These are phyloP conservation scores for Phalacrocorax pelagicus DNA, from an alignment of 2,113 vertebrate genomes.

Conservation along the genomic window DNA sequence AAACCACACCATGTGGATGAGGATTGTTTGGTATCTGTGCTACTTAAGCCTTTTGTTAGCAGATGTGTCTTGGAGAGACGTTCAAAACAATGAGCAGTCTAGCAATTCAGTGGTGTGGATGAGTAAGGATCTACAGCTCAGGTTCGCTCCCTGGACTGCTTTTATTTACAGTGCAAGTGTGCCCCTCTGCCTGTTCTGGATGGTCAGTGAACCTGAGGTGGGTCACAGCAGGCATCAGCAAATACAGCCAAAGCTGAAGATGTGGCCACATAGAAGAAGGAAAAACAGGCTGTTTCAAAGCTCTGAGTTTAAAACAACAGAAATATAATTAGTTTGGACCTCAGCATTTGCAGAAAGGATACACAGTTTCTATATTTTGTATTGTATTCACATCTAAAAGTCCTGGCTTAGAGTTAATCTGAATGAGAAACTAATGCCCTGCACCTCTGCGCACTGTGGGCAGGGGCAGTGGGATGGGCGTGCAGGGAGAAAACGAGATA, in stretches of 20 bases:
- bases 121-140: background rate
- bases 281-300: background rate
- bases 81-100: background rate
- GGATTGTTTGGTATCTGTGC: background rate
- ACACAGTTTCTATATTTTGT: background rate
- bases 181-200: background rate
- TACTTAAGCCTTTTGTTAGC: background rate
- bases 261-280: background rate
- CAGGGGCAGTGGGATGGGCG: accelerated
- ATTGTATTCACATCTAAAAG: background rate
- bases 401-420: background rate
- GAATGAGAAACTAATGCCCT: background rate
- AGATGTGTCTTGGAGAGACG: background rate
- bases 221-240: background rate
- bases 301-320: background rate
- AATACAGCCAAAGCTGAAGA: background rate
- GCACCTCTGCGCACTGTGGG: background rate
- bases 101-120: background rate
- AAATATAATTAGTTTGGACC: background rate
- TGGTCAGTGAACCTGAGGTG: background rate
- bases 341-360: background rate
- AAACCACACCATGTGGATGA: background rate
- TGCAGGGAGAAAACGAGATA: background rate
- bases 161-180: background rate
- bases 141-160: background rate